These are phyloP conservation scores for Rhea americana DNA, from an alignment of 2,113 vertebrate species.

Conservation along the genomic window DNA sequence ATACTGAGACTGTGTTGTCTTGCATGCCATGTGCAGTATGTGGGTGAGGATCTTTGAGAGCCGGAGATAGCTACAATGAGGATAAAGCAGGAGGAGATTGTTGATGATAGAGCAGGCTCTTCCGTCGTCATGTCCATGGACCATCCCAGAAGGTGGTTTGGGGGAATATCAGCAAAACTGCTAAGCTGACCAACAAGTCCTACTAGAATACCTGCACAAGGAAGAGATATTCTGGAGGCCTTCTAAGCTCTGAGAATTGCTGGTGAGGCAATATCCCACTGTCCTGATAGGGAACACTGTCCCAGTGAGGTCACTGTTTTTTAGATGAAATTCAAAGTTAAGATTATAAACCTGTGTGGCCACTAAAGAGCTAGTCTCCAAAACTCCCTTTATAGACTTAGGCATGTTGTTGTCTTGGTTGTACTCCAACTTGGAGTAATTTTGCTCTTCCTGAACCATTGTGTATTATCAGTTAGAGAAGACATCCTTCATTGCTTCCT, in stretches of 20 bases:
- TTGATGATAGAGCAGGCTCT: not conserved
- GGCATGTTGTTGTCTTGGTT: not conserved
- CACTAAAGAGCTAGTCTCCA: not conserved
- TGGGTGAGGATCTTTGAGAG: not conserved
- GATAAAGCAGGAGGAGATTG: not conserved
- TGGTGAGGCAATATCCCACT: not conserved
- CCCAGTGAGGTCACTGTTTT: rapidly evolving
- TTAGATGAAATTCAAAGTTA: not conserved
- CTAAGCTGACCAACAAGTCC: not conserved
- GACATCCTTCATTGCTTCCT: constrained; percentile 20
- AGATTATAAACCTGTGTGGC: not conserved
- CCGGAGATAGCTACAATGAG: not conserved
- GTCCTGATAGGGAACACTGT: not conserved
- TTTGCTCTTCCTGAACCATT: not conserved
- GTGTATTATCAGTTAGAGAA: not conserved
- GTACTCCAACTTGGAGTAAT: not conserved
- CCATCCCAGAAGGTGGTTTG: not conserved
- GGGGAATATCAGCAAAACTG: not conserved
- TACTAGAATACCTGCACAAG: not conserved
- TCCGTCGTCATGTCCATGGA: not conserved
- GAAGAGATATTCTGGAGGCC: not conserved
- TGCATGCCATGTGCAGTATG: rapidly evolving
- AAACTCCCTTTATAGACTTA: not conserved
- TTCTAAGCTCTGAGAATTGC: not conserved
- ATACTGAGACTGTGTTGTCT: not conserved